Evolutionary conservation across 2,797 vertebrate species (phyloP), one percentile per base, ranked within the genome.

Genomic region (Chloroceryle inda): DNA sequence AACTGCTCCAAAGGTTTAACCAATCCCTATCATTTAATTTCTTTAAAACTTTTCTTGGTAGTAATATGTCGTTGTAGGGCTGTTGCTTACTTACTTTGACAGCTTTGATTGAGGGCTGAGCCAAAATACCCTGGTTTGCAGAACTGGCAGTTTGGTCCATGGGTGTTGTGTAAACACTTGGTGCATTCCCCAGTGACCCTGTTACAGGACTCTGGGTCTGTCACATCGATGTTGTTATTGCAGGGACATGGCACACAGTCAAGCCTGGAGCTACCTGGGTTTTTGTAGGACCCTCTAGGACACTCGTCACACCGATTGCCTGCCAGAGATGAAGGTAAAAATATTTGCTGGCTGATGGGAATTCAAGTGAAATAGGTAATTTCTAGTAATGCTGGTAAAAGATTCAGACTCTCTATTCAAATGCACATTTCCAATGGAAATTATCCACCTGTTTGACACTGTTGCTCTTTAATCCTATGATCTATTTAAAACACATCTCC

Each of bases 71-170:
- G 7, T 75, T 81, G 40, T 73, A 89, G 21, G 56, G 77, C n/a
- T 64, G 44, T 50, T 77, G 71, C 61, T 91, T 55, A 76, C 98
- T 97, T 98, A 99, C 99, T 98, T 98, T 56, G 98, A 97, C 99
- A 99, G 94, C 98, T 98, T 85, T 98, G 98, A 81, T 87, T 61
- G 38, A 98, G 53, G 13, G 99, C 98, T 6, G 98, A 98, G 78
- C 99, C 99, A 64, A 98, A 98, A 96, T 98, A 98, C 31, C 99
- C 99, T 3, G 98, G 98, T 96, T 96, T 98, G 96, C 99, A 99
- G 96, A 96, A 95, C 82, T 99, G 98, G 95, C 99, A 99, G 63
- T 71, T 94, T 18, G 94, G 50, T 45, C 99, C 99, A 4, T 96
- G 94, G 2, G 99, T 99, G 96, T 99, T 98, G 97, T 99, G 92